Base-by-base conservation (phyloP, 2,797 vertebrate species). In the Heliangelus exortis region DNA sequence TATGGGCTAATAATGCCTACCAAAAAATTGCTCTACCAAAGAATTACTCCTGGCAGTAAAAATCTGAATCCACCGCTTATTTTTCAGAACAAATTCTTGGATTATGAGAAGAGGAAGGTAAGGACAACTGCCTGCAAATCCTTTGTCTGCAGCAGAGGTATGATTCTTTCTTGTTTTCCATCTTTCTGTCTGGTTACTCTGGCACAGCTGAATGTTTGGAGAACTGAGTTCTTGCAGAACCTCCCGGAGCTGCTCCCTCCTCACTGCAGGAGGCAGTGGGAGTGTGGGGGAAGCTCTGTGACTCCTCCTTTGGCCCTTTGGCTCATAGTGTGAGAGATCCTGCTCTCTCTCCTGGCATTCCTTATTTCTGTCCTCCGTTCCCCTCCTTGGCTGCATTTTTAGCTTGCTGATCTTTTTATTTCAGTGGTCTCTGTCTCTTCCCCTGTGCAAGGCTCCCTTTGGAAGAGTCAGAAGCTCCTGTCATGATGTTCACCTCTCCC, bases 21-120 rank as follows among this genome's bases (percentile, higher is more conserved):
- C 45, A 18, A 73, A 41, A 41, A 41, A 41, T 39, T 39, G 39
- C 39, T 39, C 39, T 10, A 39, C 39, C 39, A 39, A 39, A 39
- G 62, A 28, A n/a, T 36, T 45, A 43, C 29, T 68, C 4, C 43
- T 85, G 41, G 47, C 12, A 84, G 5, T 87, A 81, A 92, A 43
- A n/a, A 8, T 83, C 86, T 93, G 89, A 45, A 78, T 7, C 47
- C 65, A 73, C 26, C 93, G 36, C 62, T 92, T 96, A 6, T 90
- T 90, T 97, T 98, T 84, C 98, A 99, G 99, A 98, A 95, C 86
- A 99, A 98, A 90, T 99, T 99, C 97, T 98, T 97, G 53, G 99
- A 99, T 96, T 99, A 99, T 5, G 99, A 99, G 96, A 99, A 98
- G 97, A 98, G 97, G 95, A 99, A 99, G 99, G 99, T 99, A 97